Evolutionary conservation across 2,888 invertebrate genomes (phyloP).

Genomic region (Hypselothyrea guttata): DNA sequence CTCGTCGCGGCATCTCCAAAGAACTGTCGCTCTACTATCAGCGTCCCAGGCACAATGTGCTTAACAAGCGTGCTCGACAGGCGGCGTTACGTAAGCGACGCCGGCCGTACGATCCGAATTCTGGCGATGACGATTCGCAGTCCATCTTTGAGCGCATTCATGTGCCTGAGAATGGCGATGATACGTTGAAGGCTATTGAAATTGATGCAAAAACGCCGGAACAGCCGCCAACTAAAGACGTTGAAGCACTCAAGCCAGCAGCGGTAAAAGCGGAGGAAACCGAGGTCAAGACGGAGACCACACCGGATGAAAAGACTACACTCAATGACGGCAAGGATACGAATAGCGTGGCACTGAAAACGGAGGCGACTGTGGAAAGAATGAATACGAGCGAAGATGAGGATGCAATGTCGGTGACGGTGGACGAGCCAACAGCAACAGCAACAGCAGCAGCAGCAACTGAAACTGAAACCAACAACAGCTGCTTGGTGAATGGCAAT

Average conservation of each 20-base stretch:
- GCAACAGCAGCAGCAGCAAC: slow-evolving; percentile 6
- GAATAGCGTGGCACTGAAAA: slow-evolving; percentile 20
- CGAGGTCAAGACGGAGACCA: slow-evolving; percentile 12
- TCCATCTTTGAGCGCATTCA: slow-evolving; percentile 47
- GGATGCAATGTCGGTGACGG: slow-evolving; percentile 44
- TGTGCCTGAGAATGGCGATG: slow-evolving; percentile 58
- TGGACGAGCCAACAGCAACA: slow-evolving; percentile 32
- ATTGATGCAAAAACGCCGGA: slow-evolving; percentile 15
- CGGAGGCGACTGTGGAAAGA: slow-evolving; percentile 59
- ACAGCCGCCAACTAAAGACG: slow-evolving; percentile 30
- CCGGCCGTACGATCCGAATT: slow-evolving; percentile 85
- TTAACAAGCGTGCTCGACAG: slow-evolving; percentile 67
- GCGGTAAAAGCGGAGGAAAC: slow-evolving; percentile 43
- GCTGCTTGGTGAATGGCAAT: slow-evolving; percentile 37
- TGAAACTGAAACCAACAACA: background rate
- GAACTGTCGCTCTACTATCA: slow-evolving; percentile 86
- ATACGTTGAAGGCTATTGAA: slow-evolving; percentile 59
- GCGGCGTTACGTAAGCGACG: slow-evolving; percentile 84
- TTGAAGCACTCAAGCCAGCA: slow-evolving; percentile 35
- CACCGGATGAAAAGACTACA: slow-evolving; percentile 17
- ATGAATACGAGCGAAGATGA: slow-evolving; percentile 78
- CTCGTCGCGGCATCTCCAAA: slow-evolving; percentile 88
- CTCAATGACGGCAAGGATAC: slow-evolving; percentile 25
- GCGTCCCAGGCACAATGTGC: slow-evolving; percentile 71
- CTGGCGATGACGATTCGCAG: slow-evolving; percentile 38